Evolutionary conservation across 2,888 invertebrate species (phyloP), one percentile per base, ranked within the genome.

Genomic region (Apocheima hispidaria): DNA sequence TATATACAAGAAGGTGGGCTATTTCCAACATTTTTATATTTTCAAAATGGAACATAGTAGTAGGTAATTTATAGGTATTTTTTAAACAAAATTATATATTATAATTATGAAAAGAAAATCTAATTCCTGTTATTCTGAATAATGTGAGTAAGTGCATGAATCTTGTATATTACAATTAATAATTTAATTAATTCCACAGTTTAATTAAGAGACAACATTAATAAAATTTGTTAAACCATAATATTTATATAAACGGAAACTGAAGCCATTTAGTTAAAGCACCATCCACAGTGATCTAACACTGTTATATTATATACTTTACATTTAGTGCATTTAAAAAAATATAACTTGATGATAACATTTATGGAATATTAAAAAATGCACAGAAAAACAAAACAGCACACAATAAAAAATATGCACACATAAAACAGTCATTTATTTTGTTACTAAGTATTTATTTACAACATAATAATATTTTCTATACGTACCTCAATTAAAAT

Each of bases 201-300:
- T 26, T 43, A 6, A 26, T 5, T 26, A 40, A 20, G 20, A 14
- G 4, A 21, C 23, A 54, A 50, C 54, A 46, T 30, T 30, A 36
- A 43, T 55, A 38, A 49, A 54, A 48, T 41, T 30, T 56, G 12
- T 23, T 46, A 41, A 40, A 26, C 12, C 1, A 46, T 33, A n/a
- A 36, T 63, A 62, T 61, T 62, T 61, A 56, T 38, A 66, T 48
- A 58, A 63, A 53, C 48, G 36, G 6, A 60, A 55, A 51, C 52
- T 30, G 30, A 44, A 65, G 14, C 33, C 12, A 14, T 38, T 57
- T 51, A 64, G 38, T 55, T 46, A 56, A 68, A 88, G 86, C 87
- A 89, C 87, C 88, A 79, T 88, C 87, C 88, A 79, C 82, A 74
- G 65, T 76, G 81, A 83, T 83, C 80, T 83, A 84, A 86, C 78